Conservation (phyloP, 2,888 invertebrate genomes). For the Rhamnusium bicolor region DNA sequence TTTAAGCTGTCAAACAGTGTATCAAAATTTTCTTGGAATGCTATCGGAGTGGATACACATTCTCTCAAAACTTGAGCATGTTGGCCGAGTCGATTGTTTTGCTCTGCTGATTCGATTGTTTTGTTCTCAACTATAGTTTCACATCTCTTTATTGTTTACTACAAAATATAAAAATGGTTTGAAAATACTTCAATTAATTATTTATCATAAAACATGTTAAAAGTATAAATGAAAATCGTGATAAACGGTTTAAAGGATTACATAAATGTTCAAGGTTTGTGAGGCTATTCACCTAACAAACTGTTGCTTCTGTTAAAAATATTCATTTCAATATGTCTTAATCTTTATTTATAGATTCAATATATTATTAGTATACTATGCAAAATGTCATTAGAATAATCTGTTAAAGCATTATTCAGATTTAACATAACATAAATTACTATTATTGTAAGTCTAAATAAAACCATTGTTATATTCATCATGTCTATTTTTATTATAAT, state of each 20-base stretch:
- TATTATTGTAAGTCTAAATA: constrained; percentile 20
- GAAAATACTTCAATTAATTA: no score
- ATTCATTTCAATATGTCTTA: neutral
- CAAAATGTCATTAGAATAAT: neutral
- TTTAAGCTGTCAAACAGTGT: no score
- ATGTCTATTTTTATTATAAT: neutral
- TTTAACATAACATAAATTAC: constrained; percentile 12
- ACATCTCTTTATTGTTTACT: no score
- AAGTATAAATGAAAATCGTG: neutral
- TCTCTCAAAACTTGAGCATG: no score
- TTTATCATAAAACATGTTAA: no score
- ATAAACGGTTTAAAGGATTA: neutral
- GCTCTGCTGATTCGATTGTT: no score
- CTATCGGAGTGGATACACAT: no score
- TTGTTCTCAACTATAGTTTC: no score
- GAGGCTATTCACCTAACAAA: neutral
- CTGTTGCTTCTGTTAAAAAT: neutral
- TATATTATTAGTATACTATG: neutral
- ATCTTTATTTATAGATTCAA: neutral
- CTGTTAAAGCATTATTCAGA: neutral
- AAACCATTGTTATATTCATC: constrained; percentile 12
- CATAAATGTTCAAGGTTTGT: constrained; percentile 4
- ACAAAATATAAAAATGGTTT: no score
- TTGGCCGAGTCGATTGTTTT: no score
- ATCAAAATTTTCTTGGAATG: no score